These are phyloP conservation scores for Paraescarpia echinospica DNA, from an alignment of 1,140 invertebrate species.

Conservation along the genomic window DNA sequence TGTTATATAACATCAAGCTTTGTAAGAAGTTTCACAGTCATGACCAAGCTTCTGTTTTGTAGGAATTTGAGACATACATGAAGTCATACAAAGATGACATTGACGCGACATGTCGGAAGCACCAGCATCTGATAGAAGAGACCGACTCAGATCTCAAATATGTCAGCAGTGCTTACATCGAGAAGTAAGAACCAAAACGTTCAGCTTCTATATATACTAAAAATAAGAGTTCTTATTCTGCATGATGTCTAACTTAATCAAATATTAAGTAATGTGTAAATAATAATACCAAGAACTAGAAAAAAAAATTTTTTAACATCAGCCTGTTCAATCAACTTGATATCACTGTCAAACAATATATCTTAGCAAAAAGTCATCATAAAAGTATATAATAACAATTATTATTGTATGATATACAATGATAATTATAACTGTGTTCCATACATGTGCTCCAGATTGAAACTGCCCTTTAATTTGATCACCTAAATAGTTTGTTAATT, in stretches of 20 bases:
- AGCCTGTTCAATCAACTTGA: neutral
- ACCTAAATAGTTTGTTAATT: neutral
- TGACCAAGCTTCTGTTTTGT: neutral
- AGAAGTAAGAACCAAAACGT: neutral
- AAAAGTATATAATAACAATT: neutral
- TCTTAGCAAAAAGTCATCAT: neutral
- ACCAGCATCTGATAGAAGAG: conserved; percentile 7
- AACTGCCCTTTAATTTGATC: neutral
- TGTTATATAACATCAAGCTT: neutral
- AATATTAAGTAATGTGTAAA: no score
- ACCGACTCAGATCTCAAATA: neutral
- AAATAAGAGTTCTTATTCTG: no score
- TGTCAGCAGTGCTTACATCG: conserved; percentile 21
- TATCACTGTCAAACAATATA: neutral
- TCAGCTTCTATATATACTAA: neutral
- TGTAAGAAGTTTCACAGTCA: neutral
- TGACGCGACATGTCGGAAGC: neutral
- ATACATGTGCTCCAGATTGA: neutral
- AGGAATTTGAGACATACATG: conserved; percentile 14
- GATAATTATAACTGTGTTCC: neutral
- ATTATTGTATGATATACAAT: neutral
- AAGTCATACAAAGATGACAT: conserved; percentile 9
- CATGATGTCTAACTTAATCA: no score
- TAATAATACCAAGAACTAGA: no score
- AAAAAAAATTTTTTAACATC: no score